Evolutionary conservation across 2,888 invertebrate genomes (phyloP), one percentile per base, ranked within the genome.

Genomic region (Lasioglossum lativentre): DNA sequence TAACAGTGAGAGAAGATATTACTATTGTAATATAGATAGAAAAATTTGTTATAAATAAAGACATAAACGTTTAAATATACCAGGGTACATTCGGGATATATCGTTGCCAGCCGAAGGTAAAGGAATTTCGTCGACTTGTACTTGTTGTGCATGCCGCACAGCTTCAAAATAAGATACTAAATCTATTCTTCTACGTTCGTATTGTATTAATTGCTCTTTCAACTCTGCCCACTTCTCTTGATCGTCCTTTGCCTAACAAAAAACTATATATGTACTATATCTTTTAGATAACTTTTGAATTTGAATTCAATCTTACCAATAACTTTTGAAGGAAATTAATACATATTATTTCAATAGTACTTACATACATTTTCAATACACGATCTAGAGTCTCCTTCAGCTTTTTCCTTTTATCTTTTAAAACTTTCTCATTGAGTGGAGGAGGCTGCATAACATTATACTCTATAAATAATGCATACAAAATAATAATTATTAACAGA

Each of bases 381-480:
- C 99, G 96, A 91, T 99, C 98, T 95, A 99, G 97, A 2, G 99
- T 99, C 95, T 99, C 99, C 95, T 98, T 97, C 59, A 99, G 96
- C 95, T 99, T 99, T 95, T 99, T 99, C 86, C 99, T 96, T 95
- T 99, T 99, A 93, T 99, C 99, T 95, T 99, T 98, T 75, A 99
- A 95, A 1, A 99, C 99, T 96, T 99, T 99, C 94, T 99, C 99
- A 95, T 99, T 99, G 5, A 99, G 96, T 0, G 98, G 98, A 38
- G 99, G 99, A 42, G 99, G 98, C 94, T 99, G 98, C 91, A 98
- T 96, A 0, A 99, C 99, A 96, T 99, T 99, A 94, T 97, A 99
- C 95, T 99, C 99, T 88, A 80, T 52, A 83, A 85, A 83, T 76
- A 40, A 23, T 0, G 14, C 34, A n/a, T 12, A 52, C 2, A 73